Base-by-base conservation (phyloP, 1,140 invertebrate species). In the Tetramorium alpestre region DNA sequence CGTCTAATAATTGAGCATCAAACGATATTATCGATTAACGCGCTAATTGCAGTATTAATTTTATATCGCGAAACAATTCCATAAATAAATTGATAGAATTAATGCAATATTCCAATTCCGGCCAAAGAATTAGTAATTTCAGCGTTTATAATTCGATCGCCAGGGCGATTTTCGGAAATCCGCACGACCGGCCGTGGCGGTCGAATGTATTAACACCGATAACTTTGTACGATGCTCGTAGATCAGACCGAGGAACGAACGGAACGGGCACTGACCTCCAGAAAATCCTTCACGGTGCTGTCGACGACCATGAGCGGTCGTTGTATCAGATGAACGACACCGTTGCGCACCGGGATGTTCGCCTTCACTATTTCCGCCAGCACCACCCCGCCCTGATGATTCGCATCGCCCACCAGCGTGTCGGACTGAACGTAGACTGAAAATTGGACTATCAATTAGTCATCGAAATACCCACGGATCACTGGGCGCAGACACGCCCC, bases 301-400 rank as follows among this genome's bases (percentile, higher is more conserved):
- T 99, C 98, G 44, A 99, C 97, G 54, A 99, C 97, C 97, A 99
- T 98, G 1, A 99, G 95, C 0, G 98, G 98, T 86, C 98, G 96
- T 86, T 98, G 97, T 90, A 99, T 99, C 38, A 99, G 96, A 95
- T 99, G 98, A 2, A 99, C 97, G 0, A 99, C 98, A 11, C 98
- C 98, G 93, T 99, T 99, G 92, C 97, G 97, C 5, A 99, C 98
- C 0, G 98, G 98, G 88, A 99, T 99, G 94, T 99, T 99, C n/a
- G 97, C 97, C 94, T 97, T 97, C 1, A 98, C 96, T 81, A 99
- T 98, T 94, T 98, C 97, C 3, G 98, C 97, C 25, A 98, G 91
- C 5, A 99, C 98, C 6, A 98, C 97, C 16, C 98, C 98, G 44
- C 96, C 96, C 0, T 96, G 96, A 93, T 98, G 98, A 80, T 96